Evolutionary conservation across 2,113 vertebrate genomes (phyloP).

Genomic region (Ardeotis arabs): DNA sequence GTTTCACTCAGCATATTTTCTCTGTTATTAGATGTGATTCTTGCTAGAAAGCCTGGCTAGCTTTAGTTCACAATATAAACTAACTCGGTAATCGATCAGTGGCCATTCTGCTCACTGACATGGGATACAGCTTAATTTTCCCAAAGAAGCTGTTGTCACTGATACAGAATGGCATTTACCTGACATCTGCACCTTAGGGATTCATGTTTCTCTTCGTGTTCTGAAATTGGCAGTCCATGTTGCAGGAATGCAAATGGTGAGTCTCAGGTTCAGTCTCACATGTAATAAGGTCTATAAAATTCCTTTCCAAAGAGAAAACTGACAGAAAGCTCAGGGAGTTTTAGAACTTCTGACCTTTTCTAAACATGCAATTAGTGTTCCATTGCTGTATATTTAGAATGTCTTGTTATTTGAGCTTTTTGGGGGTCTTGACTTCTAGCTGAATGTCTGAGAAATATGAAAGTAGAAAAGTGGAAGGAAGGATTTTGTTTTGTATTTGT

Average conservation of each 20-base stretch:
- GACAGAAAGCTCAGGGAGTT: background rate
- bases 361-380: background rate
- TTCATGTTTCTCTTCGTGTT: background rate
- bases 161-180: background rate
- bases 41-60: background rate
- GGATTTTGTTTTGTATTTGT: background rate
- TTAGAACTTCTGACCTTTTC: background rate
- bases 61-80: background rate
- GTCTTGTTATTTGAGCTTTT: background rate
- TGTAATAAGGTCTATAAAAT: background rate
- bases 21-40: background rate
- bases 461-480: background rate
- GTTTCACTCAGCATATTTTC: background rate
- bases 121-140: conserved; percentile 25
- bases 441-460: background rate
- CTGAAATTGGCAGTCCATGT: conserved; percentile 14
- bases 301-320: background rate
- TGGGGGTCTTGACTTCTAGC: background rate
- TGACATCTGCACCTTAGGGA: conserved; percentile 10
- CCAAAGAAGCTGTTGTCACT: background rate
- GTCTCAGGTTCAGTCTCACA: background rate
- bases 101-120: background rate
- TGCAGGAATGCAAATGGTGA: background rate
- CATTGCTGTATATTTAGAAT: background rate
- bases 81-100: background rate